Percentiles rank a stretch among this genome's conserved stretches.
Conservation (phyloP, 2,888 invertebrate species). For the Prosopocoilus inquinatus region DNA sequence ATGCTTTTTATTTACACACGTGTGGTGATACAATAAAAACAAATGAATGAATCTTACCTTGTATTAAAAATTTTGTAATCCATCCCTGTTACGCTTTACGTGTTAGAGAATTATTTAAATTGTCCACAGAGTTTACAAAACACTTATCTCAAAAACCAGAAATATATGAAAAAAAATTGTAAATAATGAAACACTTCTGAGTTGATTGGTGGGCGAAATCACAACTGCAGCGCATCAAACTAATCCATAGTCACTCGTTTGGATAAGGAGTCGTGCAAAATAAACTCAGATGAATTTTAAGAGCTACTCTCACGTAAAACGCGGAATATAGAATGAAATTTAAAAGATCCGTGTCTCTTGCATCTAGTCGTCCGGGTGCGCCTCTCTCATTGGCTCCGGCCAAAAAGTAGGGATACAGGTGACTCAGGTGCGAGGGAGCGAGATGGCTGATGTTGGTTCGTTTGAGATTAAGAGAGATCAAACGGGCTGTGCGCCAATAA, state of each 20-base stretch:
- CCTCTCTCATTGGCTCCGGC: slow-evolving; percentile 35
- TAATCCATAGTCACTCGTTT: background rate
- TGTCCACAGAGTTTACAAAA: background rate
- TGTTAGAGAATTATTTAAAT: slow-evolving; percentile 7
- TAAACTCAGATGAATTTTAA: slow-evolving; percentile 6
- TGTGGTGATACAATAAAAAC: background rate
- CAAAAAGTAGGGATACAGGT: slow-evolving; percentile 44
- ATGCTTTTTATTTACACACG: too few relatives aligned
- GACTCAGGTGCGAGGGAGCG: slow-evolving; percentile 17
- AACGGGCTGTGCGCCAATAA: slow-evolving; percentile 17
- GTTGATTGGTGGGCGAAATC: too few relatives aligned
- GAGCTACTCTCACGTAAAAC: slow-evolving; percentile 31
- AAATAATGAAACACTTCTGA: too few relatives aligned
- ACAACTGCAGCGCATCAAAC: too few relatives aligned
- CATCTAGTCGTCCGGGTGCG: slow-evolving; percentile 32
- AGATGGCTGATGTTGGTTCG: slow-evolving; percentile 25
- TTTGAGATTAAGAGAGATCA: slow-evolving; percentile 16
- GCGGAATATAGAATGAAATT: slow-evolving; percentile 39
- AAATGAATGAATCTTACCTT: slow-evolving; percentile 17
- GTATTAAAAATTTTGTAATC: slow-evolving; percentile 13
- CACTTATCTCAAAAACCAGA: too few relatives aligned
- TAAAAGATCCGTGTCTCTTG: slow-evolving; percentile 42
- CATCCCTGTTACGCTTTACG: slow-evolving; percentile 10
- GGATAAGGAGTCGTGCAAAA: background rate
- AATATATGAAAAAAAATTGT: too few relatives aligned